These are phyloP conservation scores for Hydraecia micacea DNA, from an alignment of 2,888 invertebrate genomes.

Conservation along the genomic window DNA sequence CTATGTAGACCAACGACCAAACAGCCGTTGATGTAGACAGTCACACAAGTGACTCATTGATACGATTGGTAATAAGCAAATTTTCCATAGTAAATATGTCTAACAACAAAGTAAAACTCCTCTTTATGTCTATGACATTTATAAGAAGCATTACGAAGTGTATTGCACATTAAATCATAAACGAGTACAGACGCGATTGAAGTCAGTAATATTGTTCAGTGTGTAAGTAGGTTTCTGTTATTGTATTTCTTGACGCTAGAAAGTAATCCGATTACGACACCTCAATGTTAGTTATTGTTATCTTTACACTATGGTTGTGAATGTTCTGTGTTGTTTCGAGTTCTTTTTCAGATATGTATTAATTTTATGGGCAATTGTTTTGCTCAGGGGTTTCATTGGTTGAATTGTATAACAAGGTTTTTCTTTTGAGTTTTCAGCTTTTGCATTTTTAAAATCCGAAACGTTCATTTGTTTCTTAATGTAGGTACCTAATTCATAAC, in stretches of 20 bases:
- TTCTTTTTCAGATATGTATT: neutral
- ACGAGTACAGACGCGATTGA: slow-evolving; percentile 37
- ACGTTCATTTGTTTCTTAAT: neutral
- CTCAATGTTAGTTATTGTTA: slow-evolving; percentile 32
- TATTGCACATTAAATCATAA: slow-evolving; percentile 47
- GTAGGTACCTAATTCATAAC: too few relatives aligned
- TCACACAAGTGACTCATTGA: slow-evolving; percentile 25
- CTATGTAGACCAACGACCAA: too few relatives aligned
- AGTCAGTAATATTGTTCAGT: slow-evolving; percentile 44
- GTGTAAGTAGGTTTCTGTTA: slow-evolving; percentile 54
- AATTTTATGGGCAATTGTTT: slow-evolving; percentile 1
- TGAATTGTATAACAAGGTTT: neutral
- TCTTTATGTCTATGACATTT: slow-evolving; percentile 48
- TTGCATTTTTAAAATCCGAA: neutral
- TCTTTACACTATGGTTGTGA: slow-evolving; percentile 17
- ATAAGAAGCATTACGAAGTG: slow-evolving; percentile 54
- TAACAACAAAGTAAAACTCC: slow-evolving; percentile 52
- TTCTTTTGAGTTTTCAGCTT: neutral
- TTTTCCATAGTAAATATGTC: slow-evolving; percentile 44
- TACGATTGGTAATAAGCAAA: slow-evolving; percentile 23
- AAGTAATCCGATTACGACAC: slow-evolving; percentile 54
- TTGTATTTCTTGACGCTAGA: slow-evolving; percentile 53
- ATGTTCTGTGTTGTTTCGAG: slow-evolving; percentile 9
- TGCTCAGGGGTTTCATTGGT: neutral
- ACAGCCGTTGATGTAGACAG: too few relatives aligned